A percentile compares a stretch with the other conserved stretches of the same genome.
Evolutionary conservation across 2,888 invertebrate species (phyloP).

Genomic region (Pandemis corylana): DNA sequence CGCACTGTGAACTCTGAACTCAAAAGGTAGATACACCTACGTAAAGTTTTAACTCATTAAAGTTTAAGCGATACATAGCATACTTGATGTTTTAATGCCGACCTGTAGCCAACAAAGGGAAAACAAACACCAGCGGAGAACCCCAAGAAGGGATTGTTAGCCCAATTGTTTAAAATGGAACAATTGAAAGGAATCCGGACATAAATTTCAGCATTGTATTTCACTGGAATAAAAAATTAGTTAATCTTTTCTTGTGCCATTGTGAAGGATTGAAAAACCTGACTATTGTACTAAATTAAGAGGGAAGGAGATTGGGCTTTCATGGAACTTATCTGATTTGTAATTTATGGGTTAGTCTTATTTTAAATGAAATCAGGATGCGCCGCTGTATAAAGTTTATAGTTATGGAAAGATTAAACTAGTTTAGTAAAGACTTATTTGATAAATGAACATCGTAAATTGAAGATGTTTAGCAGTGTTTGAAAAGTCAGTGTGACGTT

Average conservation of each 20-base stretch:
- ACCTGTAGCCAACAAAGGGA: constrained; percentile 14
- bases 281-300: constrained; percentile 22
- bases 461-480: no score
- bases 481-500: no score
- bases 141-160: constrained; percentile 42
- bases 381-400: no score
- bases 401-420: no score
- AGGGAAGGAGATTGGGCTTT: background rate
- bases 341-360: background rate
- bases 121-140: constrained; percentile 6
- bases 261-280: constrained; percentile 19
- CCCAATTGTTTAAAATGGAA: constrained; percentile 44
- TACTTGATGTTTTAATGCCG: background rate
- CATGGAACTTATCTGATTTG: background rate
- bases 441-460: no score
- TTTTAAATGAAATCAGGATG: background rate
- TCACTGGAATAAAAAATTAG: constrained; percentile 35
- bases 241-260: constrained; percentile 30
- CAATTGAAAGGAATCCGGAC: constrained; percentile 39
- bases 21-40: background rate
- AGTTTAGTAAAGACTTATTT: no score
- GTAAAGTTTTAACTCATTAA: background rate
- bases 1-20: no score
- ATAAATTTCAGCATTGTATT: constrained; percentile 34
- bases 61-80: background rate